phyloP scores from a whole-genome alignment of 2,113 vertebrate genomes.

The Cranoglanis bouderius region DNA sequence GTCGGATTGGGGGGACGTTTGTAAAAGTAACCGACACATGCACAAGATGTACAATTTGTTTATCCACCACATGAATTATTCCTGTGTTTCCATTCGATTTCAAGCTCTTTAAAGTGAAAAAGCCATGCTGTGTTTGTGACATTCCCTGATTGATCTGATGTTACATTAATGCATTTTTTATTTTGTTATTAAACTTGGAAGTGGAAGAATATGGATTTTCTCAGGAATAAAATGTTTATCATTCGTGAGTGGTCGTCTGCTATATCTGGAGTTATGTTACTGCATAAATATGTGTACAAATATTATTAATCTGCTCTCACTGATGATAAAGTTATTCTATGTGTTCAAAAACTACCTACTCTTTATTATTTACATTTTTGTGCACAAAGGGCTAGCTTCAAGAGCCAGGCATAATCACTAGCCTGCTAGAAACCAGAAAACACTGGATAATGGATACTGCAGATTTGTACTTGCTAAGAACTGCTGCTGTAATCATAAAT shows the following conservation, averaged over 20 bases:
- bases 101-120: neutral
- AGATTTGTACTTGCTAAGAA: neutral
- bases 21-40: neutral
- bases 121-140: neutral
- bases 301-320: neutral
- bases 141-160: neutral
- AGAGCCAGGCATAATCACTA: neutral
- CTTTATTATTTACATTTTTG: neutral
- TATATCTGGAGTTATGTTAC: conserved; percentile 3
- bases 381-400: neutral
- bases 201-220: conserved; percentile 40
- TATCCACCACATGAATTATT: neutral
- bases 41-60: neutral
- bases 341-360: neutral
- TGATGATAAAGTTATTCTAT: neutral
- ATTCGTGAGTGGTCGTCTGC: neutral
- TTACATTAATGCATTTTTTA: neutral
- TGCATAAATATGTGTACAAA: neutral
- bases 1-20: neutral
- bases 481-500: neutral
- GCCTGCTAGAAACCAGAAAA: no score
- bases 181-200: conserved; percentile 29
- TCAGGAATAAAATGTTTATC: conserved; percentile 52
- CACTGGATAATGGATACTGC: no score
- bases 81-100: neutral